These are phyloP conservation scores for Oedothorax gibbosus DNA, from an alignment of 1,140 invertebrate species.

Conservation along the genomic window DNA sequence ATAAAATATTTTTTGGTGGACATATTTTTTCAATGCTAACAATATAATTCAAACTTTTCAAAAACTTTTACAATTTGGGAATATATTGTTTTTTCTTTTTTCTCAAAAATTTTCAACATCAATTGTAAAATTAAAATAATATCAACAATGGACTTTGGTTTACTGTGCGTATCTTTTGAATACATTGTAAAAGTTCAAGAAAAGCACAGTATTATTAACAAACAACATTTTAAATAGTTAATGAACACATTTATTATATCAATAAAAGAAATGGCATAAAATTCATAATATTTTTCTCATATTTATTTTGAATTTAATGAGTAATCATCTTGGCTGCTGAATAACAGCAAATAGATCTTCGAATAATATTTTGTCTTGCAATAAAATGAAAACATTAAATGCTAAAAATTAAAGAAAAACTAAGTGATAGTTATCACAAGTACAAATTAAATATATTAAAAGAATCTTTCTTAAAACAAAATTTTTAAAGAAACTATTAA, in stretches of 20 bases:
- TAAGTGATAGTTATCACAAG: too few species aligned
- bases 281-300: too few species aligned
- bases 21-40: slow-evolving; percentile 3
- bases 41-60: not conserved
- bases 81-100: not conserved
- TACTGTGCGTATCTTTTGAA: slow-evolving; percentile 28
- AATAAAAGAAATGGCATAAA: too few species aligned
- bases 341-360: too few species aligned
- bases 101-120: slow-evolving; percentile 11
- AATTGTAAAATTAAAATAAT: slow-evolving; percentile 37
- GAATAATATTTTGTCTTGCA: too few species aligned
- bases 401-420: too few species aligned
- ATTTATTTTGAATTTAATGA: too few species aligned
- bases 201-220: slow-evolving; percentile 22
- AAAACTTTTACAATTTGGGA: not conserved
- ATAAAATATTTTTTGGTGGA: not conserved
- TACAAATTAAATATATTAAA: too few species aligned
- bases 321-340: too few species aligned
- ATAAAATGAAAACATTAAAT: too few species aligned
- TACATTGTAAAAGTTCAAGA: slow-evolving; percentile 16
- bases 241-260: slow-evolving; percentile 10
- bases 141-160: slow-evolving; percentile 40
- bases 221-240: slow-evolving; percentile 17
- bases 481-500: too few species aligned
- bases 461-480: too few species aligned